These are phyloP conservation scores for Pammene fasciana DNA, from an alignment of 2,888 invertebrate genomes.

Conservation along the genomic window DNA sequence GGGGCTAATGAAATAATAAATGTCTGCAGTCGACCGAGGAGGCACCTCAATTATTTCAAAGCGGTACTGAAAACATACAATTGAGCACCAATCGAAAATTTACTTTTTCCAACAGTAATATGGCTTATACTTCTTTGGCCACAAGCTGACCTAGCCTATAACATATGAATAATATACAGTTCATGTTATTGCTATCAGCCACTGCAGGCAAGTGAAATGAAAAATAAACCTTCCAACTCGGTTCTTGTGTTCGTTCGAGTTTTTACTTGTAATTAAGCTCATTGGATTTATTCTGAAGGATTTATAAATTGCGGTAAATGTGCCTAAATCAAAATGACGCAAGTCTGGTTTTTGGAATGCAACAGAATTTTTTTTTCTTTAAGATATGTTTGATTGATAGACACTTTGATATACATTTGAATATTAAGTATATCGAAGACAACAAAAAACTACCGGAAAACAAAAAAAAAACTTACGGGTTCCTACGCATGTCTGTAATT, in stretches of 20 bases:
- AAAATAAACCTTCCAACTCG: slow-evolving; percentile 25
- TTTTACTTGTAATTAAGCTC: background rate
- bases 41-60: slow-evolving; percentile 54
- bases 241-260: background rate
- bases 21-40: slow-evolving; percentile 52
- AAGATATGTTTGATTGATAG: too few species aligned
- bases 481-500: slow-evolving; percentile 36
- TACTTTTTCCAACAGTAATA: slow-evolving; percentile 15
- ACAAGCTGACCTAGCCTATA: slow-evolving; percentile 8
- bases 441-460: too few species aligned
- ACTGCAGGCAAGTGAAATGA: slow-evolving; percentile 25
- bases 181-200: slow-evolving; percentile 30
- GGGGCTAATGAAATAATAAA: slow-evolving; percentile 67
- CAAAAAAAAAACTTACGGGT: background rate
- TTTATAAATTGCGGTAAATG: background rate
- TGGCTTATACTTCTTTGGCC: slow-evolving; percentile 4
- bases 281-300: too few species aligned
- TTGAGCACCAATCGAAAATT: background rate
- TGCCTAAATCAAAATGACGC: too few species aligned
- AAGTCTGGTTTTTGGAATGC: too few species aligned
- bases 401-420: too few species aligned
- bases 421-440: too few species aligned
- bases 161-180: slow-evolving; percentile 32
- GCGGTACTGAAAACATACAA: slow-evolving; percentile 34
- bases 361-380: too few species aligned